Percentiles rank a stretch among this genome's conserved stretches.
Conservation (phyloP, 2,797 vertebrate genomes). For the Vireo griseus region DNA sequence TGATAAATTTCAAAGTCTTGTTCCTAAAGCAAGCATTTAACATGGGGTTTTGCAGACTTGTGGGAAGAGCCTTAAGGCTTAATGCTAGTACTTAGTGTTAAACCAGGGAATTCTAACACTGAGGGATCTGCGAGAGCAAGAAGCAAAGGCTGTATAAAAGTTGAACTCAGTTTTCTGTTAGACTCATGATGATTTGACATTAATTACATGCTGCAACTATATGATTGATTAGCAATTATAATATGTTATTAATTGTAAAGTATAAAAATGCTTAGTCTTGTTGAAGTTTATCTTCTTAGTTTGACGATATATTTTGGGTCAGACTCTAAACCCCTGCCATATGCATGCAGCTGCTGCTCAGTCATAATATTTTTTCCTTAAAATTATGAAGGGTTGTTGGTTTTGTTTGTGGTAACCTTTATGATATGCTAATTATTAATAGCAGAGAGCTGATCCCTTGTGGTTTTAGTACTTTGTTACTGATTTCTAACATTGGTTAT, state of each 20-base stretch:
- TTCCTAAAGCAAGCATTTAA: neutral
- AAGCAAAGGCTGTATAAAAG: neutral
- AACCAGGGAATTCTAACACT: neutral
- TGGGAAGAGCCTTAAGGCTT: neutral
- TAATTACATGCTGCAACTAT: neutral
- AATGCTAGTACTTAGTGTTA: neutral
- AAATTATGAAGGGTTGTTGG: neutral
- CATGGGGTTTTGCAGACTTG: neutral
- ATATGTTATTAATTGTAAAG: neutral
- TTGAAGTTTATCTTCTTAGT: conserved; percentile 16
- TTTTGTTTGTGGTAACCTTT: neutral
- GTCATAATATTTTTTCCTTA: neutral
- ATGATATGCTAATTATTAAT: conserved; percentile 13
- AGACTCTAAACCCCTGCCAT: neutral
- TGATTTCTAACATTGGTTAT: neutral
- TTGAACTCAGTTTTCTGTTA: neutral
- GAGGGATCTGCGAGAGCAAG: neutral
- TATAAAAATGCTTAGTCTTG: neutral
- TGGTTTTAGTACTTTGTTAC: conserved; percentile 4
- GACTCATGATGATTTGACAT: neutral
- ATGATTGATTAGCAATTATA: neutral
- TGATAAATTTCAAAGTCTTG: neutral
- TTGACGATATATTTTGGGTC: neutral
- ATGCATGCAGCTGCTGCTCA: conserved; percentile 25
- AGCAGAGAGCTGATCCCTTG: neutral